These are phyloP conservation scores for Lerista edwardsae DNA, from an alignment of 2,797 vertebrate species.

Conservation along the genomic window DNA sequence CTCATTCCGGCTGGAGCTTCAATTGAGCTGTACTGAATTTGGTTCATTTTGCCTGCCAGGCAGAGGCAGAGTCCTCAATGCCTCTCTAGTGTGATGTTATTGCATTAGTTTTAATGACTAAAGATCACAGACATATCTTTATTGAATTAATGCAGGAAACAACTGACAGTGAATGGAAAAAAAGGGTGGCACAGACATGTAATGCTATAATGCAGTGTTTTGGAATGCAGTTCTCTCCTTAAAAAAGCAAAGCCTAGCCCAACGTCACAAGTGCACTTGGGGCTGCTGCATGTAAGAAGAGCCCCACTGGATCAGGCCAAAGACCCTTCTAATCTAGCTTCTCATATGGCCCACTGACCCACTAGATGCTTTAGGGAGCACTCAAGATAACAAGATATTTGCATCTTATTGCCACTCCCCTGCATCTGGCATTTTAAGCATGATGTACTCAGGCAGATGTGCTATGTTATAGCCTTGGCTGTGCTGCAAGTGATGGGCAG, in stretches of 20 bases:
- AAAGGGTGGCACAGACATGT: slow-evolving; percentile 34
- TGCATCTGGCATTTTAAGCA: too few species aligned
- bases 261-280: not conserved
- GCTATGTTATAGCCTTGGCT: not conserved
- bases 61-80: slow-evolving; percentile 4
- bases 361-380: too few species aligned
- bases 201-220: slow-evolving; percentile 58
- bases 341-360: too few species aligned
- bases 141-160: slow-evolving; percentile 64
- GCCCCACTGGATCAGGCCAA: too few species aligned
- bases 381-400: too few species aligned
- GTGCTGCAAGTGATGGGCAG: not conserved
- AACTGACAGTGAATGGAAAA: slow-evolving; percentile 50
- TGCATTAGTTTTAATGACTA: slow-evolving; percentile 68
- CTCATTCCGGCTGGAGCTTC: slow-evolving; percentile 26
- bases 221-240: not conserved
- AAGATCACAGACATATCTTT: slow-evolving; percentile 60
- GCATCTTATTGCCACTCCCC: too few species aligned
- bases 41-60: slow-evolving; percentile 27
- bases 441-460: not conserved
- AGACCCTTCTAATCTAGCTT: too few species aligned
- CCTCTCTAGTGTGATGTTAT: slow-evolving; percentile 43
- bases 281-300: too few species aligned
- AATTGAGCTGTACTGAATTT: slow-evolving; percentile 21
- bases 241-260: not conserved